Evolutionary conservation across 37 sponge, comb jelly and placozoan genomes (phyloP), one percentile per base, ranked within the genome.

Genomic region (Axinella damicornis): DNA sequence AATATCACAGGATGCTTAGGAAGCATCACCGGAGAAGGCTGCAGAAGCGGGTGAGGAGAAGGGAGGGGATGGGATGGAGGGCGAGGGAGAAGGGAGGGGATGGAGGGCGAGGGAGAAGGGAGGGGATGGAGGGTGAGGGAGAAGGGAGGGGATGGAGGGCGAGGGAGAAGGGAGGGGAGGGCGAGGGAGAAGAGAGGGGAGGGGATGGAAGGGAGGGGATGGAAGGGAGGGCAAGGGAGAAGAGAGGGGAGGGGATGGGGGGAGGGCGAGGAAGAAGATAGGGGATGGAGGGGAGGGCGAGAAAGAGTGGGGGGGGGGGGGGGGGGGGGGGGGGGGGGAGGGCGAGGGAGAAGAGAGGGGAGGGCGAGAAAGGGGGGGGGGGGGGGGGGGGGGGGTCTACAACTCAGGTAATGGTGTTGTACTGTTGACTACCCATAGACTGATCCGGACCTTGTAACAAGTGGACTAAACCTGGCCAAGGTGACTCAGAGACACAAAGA

Each of bases 1-100:
- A 88, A 28, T 82, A 76, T 46, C 69, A 55, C 20, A 56, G 46
- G 35, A 70, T 87, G 62, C 41, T 82, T 65, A 67, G 78, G 35
- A 53, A 59, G n/a, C 83, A 83, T 57, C 37, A 68, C 28, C 68
- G 69, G 36, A 54, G 35, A 60, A 69, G 84, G 70, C 41, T 37
- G 30, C 64, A 21, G 61, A 77, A 46, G 9, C 46, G 46, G 9
- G 46, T 46, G 46, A 46, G 46, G 46, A 46, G 9, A 9, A 9
- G 46, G 9, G 46, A 9, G 46, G 9, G 22, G 74, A 2, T 22
- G 74, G 52, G 19, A 30, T 9, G 21, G 46, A 36, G 38, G 53
- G 74, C 41, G 65, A 64, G 40, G 24, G 65, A 13, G 33, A 27
- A 31, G 27, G 74, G 32, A 16, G 57, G 24, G n/a, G n/a, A n/a